phyloP scores from a whole-genome alignment of 2,888 invertebrate genomes.

The Pheosia gnoma region DNA sequence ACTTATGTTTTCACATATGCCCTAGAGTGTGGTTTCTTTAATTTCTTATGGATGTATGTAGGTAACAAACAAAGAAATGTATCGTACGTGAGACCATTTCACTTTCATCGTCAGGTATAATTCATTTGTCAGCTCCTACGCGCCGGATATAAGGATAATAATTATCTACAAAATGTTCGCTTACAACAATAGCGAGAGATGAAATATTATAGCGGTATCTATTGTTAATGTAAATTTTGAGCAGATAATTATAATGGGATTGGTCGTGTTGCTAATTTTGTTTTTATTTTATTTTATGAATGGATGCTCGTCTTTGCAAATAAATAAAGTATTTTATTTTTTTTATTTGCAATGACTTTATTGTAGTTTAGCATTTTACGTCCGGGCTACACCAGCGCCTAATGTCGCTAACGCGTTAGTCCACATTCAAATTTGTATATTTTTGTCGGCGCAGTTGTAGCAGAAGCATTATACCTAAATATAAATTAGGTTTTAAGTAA shows the following conservation, averaged over 20 bases:
- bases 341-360: no score
- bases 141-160: slow-evolving; percentile 5
- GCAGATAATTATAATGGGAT: no score
- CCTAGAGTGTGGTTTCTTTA: slow-evolving; percentile 35
- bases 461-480: no score
- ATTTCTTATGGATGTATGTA: slow-evolving; percentile 18
- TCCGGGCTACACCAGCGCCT: no score
- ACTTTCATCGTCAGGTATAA: slow-evolving; percentile 29
- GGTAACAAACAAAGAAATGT: slow-evolving; percentile 18
- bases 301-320: no score
- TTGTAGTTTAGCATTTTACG: no score
- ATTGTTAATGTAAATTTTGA: background rate
- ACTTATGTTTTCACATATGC: slow-evolving; percentile 24
- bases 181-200: slow-evolving; percentile 4
- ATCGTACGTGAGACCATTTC: slow-evolving; percentile 24
- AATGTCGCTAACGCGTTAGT: no score
- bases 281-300: background rate
- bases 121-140: slow-evolving; percentile 10
- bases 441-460: no score
- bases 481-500: no score
- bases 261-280: background rate
- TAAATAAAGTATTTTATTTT: no score
- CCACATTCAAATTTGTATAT: no score
- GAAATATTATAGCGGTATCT: background rate
- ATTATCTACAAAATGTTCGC: background rate